Percentiles rank a stretch among this genome's conserved stretches.
phyloP scores from a whole-genome alignment of 1,140 invertebrate species.

The Amyelois transitella region DNA sequence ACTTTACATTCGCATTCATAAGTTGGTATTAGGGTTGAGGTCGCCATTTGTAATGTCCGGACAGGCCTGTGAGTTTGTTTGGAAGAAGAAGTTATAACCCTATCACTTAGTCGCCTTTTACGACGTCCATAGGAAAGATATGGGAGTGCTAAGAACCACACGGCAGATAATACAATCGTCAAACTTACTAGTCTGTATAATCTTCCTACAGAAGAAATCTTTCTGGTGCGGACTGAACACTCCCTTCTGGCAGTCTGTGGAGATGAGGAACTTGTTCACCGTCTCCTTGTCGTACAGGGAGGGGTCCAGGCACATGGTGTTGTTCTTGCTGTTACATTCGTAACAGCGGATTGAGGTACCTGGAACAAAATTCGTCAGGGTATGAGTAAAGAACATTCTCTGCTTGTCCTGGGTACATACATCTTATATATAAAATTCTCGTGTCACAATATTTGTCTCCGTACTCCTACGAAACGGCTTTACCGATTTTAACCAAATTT shows the following conservation, averaged over 20 bases:
- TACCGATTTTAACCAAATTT: too few relatives aligned
- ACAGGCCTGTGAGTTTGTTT: too few relatives aligned
- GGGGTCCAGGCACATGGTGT: conserved; percentile 41
- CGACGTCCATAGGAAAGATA: too few relatives aligned
- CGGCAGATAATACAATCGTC: background rate
- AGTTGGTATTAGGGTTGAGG: too few relatives aligned
- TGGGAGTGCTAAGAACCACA: background rate
- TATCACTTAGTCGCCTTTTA: too few relatives aligned
- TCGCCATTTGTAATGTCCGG: too few relatives aligned
- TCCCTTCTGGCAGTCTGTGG: conserved; percentile 22
- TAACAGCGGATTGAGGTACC: conserved; percentile 36
- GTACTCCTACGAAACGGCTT: too few relatives aligned
- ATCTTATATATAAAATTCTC: too few relatives aligned
- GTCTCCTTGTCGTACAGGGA: conserved; percentile 21
- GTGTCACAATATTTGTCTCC: too few relatives aligned
- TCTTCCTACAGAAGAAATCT: conserved; percentile 42
- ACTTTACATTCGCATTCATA: too few relatives aligned
- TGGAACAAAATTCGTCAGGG: background rate
- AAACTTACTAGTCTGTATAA: conserved; percentile 39
- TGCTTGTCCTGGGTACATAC: too few relatives aligned
- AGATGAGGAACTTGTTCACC: background rate
- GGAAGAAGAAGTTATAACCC: too few relatives aligned
- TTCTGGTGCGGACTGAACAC: conserved; percentile 21
- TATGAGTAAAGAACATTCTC: background rate
- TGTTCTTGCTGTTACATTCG: conserved; percentile 53